Percentiles rank a stretch among this genome's conserved stretches.
Conservation (phyloP, 2,113 vertebrate genomes). For the Cryptomyrus ogoouensis region DNA sequence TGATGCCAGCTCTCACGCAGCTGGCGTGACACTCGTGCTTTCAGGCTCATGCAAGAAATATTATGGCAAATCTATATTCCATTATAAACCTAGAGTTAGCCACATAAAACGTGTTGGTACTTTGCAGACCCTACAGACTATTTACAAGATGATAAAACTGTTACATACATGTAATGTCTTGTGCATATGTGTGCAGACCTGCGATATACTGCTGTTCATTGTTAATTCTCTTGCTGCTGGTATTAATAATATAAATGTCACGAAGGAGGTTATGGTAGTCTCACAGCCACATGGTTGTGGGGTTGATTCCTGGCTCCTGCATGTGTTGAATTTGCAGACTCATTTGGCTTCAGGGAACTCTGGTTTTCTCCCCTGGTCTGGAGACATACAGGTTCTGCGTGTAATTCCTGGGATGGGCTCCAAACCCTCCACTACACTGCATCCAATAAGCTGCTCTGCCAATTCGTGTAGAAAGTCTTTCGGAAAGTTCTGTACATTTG, state of each 20-base stretch:
- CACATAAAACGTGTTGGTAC: neutral
- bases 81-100: neutral
- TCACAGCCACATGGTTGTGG: neutral
- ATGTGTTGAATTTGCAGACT: neutral
- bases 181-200: neutral
- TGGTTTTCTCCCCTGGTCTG: neutral
- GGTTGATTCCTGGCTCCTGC: neutral
- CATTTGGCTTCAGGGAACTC: neutral
- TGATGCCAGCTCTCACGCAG: neutral
- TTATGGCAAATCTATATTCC: neutral
- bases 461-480: neutral
- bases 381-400: neutral
- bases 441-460: neutral
- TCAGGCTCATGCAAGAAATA: neutral
- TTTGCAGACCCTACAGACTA: neutral
- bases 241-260: neutral
- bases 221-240: neutral
- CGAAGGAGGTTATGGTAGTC: neutral
- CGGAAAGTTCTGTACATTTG: neutral
- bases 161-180: neutral
- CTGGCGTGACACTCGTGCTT: neutral
- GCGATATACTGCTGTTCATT: neutral
- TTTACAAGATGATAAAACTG: neutral
- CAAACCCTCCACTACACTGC: neutral
- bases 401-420: neutral